These are phyloP conservation scores for Porites evermanni DNA, from an alignment of 92 coral and sea anemone genomes.

Conservation along the genomic window DNA sequence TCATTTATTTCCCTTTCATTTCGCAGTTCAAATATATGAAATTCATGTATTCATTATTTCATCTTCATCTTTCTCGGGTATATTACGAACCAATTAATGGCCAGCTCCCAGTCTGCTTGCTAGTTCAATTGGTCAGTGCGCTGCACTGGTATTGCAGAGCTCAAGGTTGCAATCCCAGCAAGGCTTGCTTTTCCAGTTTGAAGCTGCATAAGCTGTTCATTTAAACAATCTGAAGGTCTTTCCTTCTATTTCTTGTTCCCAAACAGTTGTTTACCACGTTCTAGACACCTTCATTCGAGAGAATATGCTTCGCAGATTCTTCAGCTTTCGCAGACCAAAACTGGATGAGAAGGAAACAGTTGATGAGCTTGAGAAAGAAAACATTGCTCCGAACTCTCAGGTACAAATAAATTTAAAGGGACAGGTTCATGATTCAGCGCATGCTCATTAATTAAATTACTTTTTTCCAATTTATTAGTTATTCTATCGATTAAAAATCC, in stretches of 20 bases:
- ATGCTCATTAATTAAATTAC: no score
- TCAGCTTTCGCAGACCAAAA: conserved; percentile 42
- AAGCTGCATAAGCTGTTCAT: not conserved
- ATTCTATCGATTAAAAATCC: no score
- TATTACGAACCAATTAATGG: no score
- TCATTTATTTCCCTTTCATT: no score
- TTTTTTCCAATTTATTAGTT: no score
- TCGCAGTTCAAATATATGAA: no score
- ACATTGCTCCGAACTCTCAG: conserved; percentile 17
- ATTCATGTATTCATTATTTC: not conserved
- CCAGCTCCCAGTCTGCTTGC: no score
- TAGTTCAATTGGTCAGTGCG: no score
- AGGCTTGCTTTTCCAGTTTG: not conserved
- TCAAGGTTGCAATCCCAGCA: no score
- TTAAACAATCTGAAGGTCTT: not conserved
- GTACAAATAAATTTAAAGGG: not conserved
- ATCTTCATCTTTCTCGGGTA: no score
- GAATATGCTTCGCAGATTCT: conserved; percentile 77
- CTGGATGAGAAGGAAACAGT: conserved; percentile 39
- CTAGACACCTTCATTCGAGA: conserved; percentile 63
- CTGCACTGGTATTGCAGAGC: no score
- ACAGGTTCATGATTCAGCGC: no score
- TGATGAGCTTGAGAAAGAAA: conserved; percentile 22
- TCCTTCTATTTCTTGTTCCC: not conserved
- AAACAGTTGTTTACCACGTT: conserved; percentile 46